Percentiles rank a stretch among this genome's conserved stretches.
These are phyloP conservation scores for Halisarca cf. caerulea DNA, from an alignment of 37 sponge, comb jelly and placozoan species.

Conservation along the genomic window DNA sequence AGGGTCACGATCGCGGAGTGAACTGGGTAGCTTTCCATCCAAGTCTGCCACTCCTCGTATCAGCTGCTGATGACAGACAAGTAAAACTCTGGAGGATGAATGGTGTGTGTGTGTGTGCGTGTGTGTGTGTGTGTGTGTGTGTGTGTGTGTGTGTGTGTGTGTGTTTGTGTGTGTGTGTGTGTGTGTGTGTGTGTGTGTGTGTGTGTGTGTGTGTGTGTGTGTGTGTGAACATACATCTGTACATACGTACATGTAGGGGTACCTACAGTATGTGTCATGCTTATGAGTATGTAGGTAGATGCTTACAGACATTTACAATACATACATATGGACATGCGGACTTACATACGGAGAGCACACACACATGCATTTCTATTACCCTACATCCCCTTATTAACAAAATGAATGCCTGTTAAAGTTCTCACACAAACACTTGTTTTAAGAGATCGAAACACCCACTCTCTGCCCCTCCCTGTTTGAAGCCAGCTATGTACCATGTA, in stretches of 20 bases:
- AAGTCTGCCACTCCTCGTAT: conserved; percentile 87
- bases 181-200: conserved; percentile 21
- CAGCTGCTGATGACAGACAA: conserved; percentile 96
- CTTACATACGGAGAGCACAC: too few relatives aligned
- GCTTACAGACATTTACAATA: too few relatives aligned
- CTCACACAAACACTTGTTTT: too few relatives aligned
- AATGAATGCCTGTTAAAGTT: too few relatives aligned
- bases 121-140: too few relatives aligned
- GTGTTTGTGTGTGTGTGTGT: background rate
- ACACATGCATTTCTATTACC: too few relatives aligned
- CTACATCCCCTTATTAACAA: too few relatives aligned
- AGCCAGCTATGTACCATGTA: too few relatives aligned
- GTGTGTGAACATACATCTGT: conserved; percentile 5
- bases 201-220: conserved; percentile 16
- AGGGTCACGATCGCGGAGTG: conserved; percentile 99
- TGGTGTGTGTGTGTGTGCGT: conserved; percentile 43
- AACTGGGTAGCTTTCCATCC: conserved; percentile 99
- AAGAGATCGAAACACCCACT: too few relatives aligned
- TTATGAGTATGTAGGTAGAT: too few relatives aligned
- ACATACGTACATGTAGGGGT: conserved; percentile 1
- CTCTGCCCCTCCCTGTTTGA: too few relatives aligned
- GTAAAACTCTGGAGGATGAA: conserved; percentile 99
- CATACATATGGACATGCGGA: too few relatives aligned
- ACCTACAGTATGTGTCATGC: background rate
- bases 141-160: background rate